Evolutionary conservation across 2,113 vertebrate species (phyloP).

Genomic region (Mormyrus iriodes): DNA sequence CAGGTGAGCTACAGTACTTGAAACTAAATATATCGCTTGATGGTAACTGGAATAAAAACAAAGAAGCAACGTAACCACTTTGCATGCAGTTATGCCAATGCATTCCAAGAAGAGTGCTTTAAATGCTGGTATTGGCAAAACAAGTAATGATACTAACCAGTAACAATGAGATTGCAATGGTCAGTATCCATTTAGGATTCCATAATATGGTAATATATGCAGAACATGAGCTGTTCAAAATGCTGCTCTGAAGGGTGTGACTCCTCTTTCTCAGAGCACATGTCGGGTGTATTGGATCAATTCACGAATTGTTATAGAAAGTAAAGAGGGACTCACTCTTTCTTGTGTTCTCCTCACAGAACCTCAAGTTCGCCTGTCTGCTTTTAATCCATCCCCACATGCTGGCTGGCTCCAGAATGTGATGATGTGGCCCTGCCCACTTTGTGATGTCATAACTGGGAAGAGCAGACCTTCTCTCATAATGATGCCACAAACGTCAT

Average conservation of each 20-base stretch:
- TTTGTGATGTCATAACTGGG: neutral
- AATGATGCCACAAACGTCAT: slow-evolving; percentile 52
- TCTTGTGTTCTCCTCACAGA: neutral
- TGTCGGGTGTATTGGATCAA: neutral
- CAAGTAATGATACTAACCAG: neutral
- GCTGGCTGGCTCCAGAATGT: neutral
- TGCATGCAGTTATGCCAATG: neutral
- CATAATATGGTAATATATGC: neutral
- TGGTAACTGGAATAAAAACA: neutral
- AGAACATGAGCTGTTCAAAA: neutral
- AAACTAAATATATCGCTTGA: neutral
- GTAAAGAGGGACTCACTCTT: neutral
- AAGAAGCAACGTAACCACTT: neutral
- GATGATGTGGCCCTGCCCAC: neutral
- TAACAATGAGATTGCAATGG: too few species aligned
- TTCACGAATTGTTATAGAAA: neutral
- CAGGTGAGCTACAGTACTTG: neutral
- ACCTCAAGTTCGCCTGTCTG: neutral
- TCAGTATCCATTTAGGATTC: neutral
- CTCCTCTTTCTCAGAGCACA: neutral
- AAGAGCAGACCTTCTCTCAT: slow-evolving; percentile 9
- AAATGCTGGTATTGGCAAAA: neutral
- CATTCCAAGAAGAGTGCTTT: neutral
- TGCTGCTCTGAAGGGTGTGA: neutral
- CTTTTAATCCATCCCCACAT: neutral